Conservation (phyloP, 2,888 invertebrate genomes). For the Volucella zonaria region DNA sequence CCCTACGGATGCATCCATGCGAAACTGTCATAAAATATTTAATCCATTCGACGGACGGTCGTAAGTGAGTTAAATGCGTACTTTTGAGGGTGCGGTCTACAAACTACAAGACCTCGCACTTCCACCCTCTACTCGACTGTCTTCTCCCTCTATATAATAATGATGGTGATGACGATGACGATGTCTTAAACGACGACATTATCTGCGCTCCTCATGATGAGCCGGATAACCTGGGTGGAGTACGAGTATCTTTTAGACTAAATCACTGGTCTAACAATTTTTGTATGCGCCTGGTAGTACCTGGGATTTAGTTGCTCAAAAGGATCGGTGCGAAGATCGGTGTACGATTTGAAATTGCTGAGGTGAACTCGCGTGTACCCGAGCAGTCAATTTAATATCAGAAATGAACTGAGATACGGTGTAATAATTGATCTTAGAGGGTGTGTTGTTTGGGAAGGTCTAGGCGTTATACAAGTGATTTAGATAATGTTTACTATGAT, state of each 20-base stretch:
- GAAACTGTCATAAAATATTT: constrained; percentile 65
- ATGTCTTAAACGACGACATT: constrained; percentile 66
- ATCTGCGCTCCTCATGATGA: constrained; percentile 44
- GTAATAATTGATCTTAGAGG: constrained; percentile 45
- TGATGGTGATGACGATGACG: constrained; percentile 58
- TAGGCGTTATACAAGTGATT: too few species aligned
- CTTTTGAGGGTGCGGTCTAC: constrained; percentile 51
- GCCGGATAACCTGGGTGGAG: constrained; percentile 62
- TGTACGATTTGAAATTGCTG: constrained; percentile 20
- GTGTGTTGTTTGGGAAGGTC: constrained; percentile 13
- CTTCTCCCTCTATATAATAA: constrained; percentile 6
- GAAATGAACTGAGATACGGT: constrained; percentile 59
- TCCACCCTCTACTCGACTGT: constrained; percentile 4
- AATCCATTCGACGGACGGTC: constrained; percentile 40
- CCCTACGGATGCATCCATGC: constrained; percentile 41
- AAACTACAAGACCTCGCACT: background rate
- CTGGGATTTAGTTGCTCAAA: constrained; percentile 16
- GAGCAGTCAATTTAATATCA: constrained; percentile 52
- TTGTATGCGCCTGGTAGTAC: constrained; percentile 3
- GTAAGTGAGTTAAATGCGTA: constrained; percentile 47
- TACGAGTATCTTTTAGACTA: constrained; percentile 33
- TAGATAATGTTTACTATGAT: too few species aligned
- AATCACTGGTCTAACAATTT: constrained; percentile 36
- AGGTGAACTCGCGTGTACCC: constrained; percentile 44
- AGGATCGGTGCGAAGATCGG: constrained; percentile 34